phyloP scores from a whole-genome alignment of 2,113 vertebrate species.

The Tychaedon coryphoeus region DNA sequence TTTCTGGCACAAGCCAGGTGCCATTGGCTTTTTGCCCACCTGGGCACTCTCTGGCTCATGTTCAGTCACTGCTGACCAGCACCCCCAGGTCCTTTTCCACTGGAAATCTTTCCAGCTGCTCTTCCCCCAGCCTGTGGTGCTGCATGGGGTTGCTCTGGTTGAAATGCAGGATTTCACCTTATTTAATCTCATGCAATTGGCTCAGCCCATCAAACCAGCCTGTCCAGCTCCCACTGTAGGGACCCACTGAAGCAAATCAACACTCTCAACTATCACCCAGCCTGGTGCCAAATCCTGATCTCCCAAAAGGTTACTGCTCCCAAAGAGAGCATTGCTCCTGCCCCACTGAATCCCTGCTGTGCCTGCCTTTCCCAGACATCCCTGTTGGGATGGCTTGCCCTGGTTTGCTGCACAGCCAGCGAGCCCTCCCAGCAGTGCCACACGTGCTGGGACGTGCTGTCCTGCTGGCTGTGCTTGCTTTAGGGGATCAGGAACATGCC shows the following conservation, averaged over 20 bases:
- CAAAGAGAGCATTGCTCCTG: background rate
- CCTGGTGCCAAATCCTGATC: background rate
- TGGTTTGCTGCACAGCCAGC: background rate
- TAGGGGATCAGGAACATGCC: background rate
- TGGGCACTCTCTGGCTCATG: background rate
- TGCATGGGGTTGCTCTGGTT: background rate
- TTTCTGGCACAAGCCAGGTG: background rate
- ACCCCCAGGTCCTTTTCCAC: accelerated
- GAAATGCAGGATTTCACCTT: background rate
- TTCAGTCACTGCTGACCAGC: background rate
- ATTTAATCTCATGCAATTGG: background rate
- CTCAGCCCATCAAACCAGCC: accelerated
- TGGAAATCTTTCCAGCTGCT: background rate
- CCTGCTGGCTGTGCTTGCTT: background rate
- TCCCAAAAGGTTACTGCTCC: background rate
- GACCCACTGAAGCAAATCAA: background rate
- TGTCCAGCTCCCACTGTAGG: background rate
- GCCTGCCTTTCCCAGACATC: background rate
- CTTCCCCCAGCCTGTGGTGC: background rate
- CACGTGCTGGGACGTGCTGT: background rate
- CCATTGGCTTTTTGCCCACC: background rate
- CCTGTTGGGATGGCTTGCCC: background rate
- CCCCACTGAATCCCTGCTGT: background rate
- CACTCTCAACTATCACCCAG: background rate
- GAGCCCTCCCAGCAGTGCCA: background rate